Base-by-base conservation (phyloP, 1,140 invertebrate genomes). In the Ephestia elutella region DNA sequence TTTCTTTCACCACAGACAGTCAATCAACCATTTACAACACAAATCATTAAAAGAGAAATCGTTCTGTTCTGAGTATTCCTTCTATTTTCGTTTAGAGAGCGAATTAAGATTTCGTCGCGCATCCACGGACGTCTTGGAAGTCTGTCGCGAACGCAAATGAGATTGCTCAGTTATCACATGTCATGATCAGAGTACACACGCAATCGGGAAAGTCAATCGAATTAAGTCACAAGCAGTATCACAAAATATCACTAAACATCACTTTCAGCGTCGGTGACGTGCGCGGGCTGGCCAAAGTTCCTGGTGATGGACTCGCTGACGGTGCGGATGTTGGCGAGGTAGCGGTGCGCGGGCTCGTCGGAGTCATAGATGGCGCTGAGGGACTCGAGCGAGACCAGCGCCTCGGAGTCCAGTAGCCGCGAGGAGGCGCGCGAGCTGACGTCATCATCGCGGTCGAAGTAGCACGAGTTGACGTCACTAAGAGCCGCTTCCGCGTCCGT, bases 381-480 rank as follows among this genome's bases (percentile, higher is more conserved):
- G 11, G 93, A 94, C 80, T 95, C 95, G 18, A 95, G 82, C 55
- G 93, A 94, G 60, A 95, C 91, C 30, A 94, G 89, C 15, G 94
- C 92, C 73, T 94, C 93, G 2, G 93, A 93, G 73, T 94, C 93
- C 67, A 94, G 92, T 17, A 94, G 91, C 13, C 94, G 91, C 9
- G 94, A 95, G 49, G 94, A 95, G 8, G 95, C 94, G 57, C 95
- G 87, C 0, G 93, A 94, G 63, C 95, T 92, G 25, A 94, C 94
- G 20, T 94, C 95, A 75, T 94, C 93, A 74, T 94, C 93, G 65
- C 93, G 90, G 75, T 94, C 93, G 66, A 92, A 92, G 75, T 94
- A 95, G 60, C 95, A 92, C n/a, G 95, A 96, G 84, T 96, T 96
- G 20, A 95, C 93, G 80, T 96, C 95, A 75, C 94, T 96, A 49